Base-by-base conservation (phyloP, 2,797 vertebrate species). In the Catostomus latipinnis region DNA sequence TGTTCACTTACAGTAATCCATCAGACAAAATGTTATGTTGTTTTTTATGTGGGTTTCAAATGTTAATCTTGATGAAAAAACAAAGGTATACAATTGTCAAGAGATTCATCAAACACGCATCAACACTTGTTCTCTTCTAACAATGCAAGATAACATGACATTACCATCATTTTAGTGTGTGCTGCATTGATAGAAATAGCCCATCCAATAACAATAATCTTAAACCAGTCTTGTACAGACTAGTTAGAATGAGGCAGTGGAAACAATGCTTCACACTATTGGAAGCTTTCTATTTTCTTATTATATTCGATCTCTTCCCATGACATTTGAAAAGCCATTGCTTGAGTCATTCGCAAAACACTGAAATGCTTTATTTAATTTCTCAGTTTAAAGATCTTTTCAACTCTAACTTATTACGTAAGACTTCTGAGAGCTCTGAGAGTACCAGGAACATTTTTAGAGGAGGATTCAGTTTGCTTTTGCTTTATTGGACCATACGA, bases 401-500 rank as follows among this genome's bases (percentile, higher is more conserved):
- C 72, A n/a, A 43, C 6, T 45, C 18, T 52, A 53, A 53, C 8
- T n/a, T 10, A 63, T 74, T 76, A 76, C 14, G 7, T 67, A 54
- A 53, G 62, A 52, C 50, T 9, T 22, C 8, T 13, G 13, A 13
- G 48, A 66, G 50, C 34, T 53, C 49, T 66, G 34, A 16, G 13
- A 46, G 73, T 45, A 18, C 6, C 9, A 11, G 58, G 12, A 6
- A 9, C n/a, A 3, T 56, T 76, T 66, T 75, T n/a, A 16, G 52
- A 48, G 9, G 4, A 14, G 14, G 13, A 52, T 76, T 57, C 8
- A 67, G 52, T 67, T 18, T 76, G 46, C 65, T 69, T 49, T 14
- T 8, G 1, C 50, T 50, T 76, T 57, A 76, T 69, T 76, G 74
- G 74, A 60, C 53, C 8, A 57, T 13, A 65, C 45, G 7, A 8